These are phyloP conservation scores for Drosophila sproati DNA, from an alignment of 1,140 invertebrate species.

Conservation along the genomic window DNA sequence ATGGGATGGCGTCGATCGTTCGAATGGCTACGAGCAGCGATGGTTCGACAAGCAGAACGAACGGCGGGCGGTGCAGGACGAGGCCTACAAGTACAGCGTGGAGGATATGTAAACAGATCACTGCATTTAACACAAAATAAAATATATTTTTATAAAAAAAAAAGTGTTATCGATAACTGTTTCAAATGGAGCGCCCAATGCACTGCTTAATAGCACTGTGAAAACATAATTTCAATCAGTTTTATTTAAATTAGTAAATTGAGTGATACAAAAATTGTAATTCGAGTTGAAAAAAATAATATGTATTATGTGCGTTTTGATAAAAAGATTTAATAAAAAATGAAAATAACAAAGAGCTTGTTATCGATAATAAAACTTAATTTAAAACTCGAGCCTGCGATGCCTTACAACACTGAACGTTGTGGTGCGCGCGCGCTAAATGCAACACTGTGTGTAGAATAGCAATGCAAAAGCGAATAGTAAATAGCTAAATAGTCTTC, in stretches of 20 bases:
- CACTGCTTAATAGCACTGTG: not conserved
- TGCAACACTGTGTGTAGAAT: constrained; percentile 79
- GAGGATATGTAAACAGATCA: constrained; percentile 93
- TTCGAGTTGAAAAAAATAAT: no score
- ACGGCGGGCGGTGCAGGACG: constrained; percentile 91
- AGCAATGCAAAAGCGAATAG: constrained; percentile 69
- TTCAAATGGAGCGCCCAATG: constrained; percentile 2
- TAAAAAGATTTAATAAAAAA: no score
- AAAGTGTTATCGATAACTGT: constrained; percentile 16
- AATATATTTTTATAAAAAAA: constrained; percentile 33
- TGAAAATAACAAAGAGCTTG: not conserved
- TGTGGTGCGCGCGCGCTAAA: constrained; percentile 13
- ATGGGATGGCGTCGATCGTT: constrained; percentile 99
- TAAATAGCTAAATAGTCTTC: constrained; percentile 50
- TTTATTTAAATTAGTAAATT: not conserved
- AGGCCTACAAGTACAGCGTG: constrained; percentile 97
- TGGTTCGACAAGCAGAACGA: constrained; percentile 93
- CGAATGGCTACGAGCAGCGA: constrained; percentile 98
- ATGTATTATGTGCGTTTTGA: no score
- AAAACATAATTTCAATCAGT: not conserved
- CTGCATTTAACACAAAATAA: constrained; percentile 10
- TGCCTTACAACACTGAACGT: constrained; percentile 38
- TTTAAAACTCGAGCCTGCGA: constrained; percentile 13
- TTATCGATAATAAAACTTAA: constrained; percentile 3
- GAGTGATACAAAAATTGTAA: no score